A percentile compares a stretch with the other conserved stretches of the same genome.
Evolutionary conservation across 2,888 invertebrate genomes (phyloP).

Genomic region (Folsomia candida): DNA sequence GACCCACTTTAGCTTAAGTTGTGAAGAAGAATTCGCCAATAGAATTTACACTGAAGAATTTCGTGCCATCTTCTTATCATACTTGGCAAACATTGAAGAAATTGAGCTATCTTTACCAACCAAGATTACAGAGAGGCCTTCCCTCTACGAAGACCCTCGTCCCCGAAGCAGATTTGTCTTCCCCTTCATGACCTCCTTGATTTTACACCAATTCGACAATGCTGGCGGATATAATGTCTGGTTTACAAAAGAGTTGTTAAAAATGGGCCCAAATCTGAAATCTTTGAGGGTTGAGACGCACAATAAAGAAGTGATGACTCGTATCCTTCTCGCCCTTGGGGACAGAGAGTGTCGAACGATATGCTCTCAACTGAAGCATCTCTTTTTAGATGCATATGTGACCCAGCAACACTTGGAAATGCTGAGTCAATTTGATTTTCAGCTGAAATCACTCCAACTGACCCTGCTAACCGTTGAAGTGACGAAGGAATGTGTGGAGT

Average conservation of each 20-base stretch:
- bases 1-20: conserved; percentile 24
- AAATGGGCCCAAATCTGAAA: conserved; percentile 26
- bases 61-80: conserved; percentile 31
- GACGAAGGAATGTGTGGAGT: conserved; percentile 25
- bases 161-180: conserved; percentile 21
- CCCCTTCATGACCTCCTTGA: conserved; percentile 20
- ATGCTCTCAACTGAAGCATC: conserved; percentile 26
- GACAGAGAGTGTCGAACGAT: conserved; percentile 29
- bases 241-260: conserved; percentile 30
- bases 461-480: conserved; percentile 34
- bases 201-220: conserved; percentile 31
- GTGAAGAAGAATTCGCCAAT: conserved; percentile 35
- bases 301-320: conserved; percentile 32
- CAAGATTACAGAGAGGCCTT: conserved; percentile 34
- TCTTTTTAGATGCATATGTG: conserved; percentile 33
- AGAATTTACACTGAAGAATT: conserved; percentile 37
- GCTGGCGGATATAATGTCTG: conserved; percentile 33
- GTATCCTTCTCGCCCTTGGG: conserved; percentile 30
- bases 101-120: conserved; percentile 34
- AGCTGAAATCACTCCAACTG: conserved; percentile 30
- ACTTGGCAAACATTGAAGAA: conserved; percentile 23
- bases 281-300: conserved; percentile 29
- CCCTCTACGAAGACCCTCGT: conserved; percentile 27
- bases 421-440: conserved; percentile 29
- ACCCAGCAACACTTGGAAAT: conserved; percentile 36